Conservation (phyloP, 2,797 vertebrate species). For the Sylvilagus floridanus region DNA sequence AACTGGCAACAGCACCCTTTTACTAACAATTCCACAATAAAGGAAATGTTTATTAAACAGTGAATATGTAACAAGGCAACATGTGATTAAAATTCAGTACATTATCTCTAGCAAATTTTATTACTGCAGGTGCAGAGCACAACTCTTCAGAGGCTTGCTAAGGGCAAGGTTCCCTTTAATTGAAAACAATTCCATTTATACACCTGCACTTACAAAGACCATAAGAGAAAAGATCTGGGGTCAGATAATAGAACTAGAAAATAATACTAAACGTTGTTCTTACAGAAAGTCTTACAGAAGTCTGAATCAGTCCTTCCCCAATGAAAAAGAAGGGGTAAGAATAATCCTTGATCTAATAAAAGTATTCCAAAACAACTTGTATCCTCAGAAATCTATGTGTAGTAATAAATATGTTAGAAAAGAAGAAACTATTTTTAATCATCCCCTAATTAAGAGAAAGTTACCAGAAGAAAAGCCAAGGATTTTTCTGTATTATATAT, state of each 20-base stretch:
- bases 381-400: conserved; percentile 37
- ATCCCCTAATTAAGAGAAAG: background rate
- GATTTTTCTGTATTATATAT: background rate
- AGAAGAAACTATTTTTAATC: background rate
- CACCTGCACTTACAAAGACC: conserved; percentile 93
- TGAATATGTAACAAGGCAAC: conserved; percentile 89
- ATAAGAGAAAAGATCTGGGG: conserved; percentile 82
- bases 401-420: background rate
- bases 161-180: conserved; percentile 89
- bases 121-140: conserved; percentile 93
- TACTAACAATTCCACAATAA: conserved; percentile 87
- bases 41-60: conserved; percentile 86
- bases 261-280: conserved; percentile 57
- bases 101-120: conserved; percentile 91
- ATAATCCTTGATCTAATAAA: conserved; percentile 22
- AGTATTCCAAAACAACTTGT: background rate
- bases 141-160: conserved; percentile 91
- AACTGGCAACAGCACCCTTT: conserved; percentile 84
- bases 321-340: conserved; percentile 52
- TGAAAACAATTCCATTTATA: conserved; percentile 94
- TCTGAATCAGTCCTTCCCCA: conserved; percentile 81
- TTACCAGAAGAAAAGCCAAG: conserved; percentile 8
- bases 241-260: conserved; percentile 72
- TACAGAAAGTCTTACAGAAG: conserved; percentile 83
- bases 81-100: conserved; percentile 91